Evolutionary conservation across 2,797 vertebrate genomes (phyloP).

Genomic region (Melanotaenia nigrans): DNA sequence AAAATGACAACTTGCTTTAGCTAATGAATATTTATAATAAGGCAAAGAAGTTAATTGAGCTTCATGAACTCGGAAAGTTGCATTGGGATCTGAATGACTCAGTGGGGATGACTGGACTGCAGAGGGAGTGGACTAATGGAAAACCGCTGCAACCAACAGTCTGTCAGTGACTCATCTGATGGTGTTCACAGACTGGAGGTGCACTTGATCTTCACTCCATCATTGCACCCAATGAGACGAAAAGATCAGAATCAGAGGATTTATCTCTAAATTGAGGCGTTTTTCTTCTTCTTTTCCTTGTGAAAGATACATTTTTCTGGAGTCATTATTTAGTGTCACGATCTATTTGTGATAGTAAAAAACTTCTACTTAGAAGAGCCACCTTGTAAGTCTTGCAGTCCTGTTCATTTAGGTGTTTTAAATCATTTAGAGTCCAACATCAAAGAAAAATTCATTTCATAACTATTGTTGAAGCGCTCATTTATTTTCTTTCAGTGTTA

Average conservation of each 20-base stretch:
- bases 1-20: conserved; percentile 66
- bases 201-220: conserved; percentile 40
- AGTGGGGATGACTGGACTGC: conserved; percentile 54
- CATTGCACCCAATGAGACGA: not conserved
- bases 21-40: conserved; percentile 75
- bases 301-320: conserved; percentile 26
- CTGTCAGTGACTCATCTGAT: conserved; percentile 65
- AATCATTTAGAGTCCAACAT: conserved; percentile 9
- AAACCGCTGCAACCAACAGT: conserved; percentile 49
- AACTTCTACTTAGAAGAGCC: not conserved
- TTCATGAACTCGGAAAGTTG: conserved; percentile 50
- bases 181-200: conserved; percentile 50
- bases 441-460: conserved; percentile 4
- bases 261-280: not conserved
- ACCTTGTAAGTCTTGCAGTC: not conserved
- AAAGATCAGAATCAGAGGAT: conserved; percentile 5
- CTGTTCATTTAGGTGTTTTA: not conserved
- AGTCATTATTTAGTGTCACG: conserved; percentile 5
- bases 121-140: conserved; percentile 29
- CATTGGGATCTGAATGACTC: conserved; percentile 34
- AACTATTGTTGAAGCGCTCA: not conserved
- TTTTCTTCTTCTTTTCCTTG: conserved; percentile 2
- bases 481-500: conserved; percentile 9
- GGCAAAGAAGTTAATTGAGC: conserved; percentile 66
- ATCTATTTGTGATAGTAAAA: not conserved